Percentiles rank a stretch among this genome's conserved stretches.
phyloP scores from a whole-genome alignment of 2,797 vertebrate genomes.

The Myripristis jacobus region DNA sequence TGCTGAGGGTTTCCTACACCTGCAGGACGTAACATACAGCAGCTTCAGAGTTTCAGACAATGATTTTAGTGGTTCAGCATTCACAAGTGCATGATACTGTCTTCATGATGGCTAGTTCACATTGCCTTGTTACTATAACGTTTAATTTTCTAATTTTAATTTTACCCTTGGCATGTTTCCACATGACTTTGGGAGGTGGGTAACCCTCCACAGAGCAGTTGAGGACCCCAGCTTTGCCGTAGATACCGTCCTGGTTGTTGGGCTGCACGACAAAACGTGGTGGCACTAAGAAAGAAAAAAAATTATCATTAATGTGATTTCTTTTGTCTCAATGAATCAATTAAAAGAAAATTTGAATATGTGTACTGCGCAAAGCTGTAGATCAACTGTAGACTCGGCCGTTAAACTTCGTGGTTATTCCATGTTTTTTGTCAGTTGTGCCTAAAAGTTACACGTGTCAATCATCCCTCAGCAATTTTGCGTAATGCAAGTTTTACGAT shows the following conservation, averaged over 20 bases:
- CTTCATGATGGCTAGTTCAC: neutral
- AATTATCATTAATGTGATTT: neutral
- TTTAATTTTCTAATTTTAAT: neutral
- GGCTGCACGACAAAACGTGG: constrained; percentile 97
- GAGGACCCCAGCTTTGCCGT: constrained; percentile 95
- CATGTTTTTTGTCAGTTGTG: too few species aligned
- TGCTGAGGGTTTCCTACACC: constrained; percentile 97
- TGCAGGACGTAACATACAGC: constrained; percentile 54
- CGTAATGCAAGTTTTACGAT: constrained; percentile 46
- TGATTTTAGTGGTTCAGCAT: neutral
- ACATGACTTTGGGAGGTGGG: constrained; percentile 98
- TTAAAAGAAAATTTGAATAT: too few species aligned
- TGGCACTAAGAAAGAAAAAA: constrained; percentile 83
- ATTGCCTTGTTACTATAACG: neutral
- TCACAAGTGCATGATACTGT: neutral
- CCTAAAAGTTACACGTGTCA: too few species aligned
- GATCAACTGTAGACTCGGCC: too few species aligned
- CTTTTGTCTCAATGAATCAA: too few species aligned
- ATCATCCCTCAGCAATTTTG: too few species aligned
- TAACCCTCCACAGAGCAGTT: constrained; percentile 98
- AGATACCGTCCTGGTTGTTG: constrained; percentile 99
- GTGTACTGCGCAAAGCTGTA: too few species aligned
- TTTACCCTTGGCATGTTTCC: constrained; percentile 96
- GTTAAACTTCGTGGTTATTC: too few species aligned
- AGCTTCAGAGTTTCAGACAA: neutral